phyloP scores from a whole-genome alignment of 2,113 vertebrate genomes.

The Podiceps cristatus region DNA sequence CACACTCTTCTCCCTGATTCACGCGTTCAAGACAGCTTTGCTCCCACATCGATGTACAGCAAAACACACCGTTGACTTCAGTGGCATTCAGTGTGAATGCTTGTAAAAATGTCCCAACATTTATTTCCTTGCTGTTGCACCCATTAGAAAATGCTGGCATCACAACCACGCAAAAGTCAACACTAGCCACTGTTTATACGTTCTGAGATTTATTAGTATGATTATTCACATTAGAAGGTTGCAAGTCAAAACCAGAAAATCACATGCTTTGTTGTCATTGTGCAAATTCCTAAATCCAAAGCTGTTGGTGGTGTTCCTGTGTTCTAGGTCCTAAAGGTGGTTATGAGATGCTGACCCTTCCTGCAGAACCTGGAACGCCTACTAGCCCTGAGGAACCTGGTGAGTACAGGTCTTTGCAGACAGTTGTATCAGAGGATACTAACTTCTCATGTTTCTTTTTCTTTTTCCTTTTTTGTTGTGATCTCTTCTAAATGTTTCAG shows the following conservation, averaged over 20 bases:
- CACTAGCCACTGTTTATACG: not conserved
- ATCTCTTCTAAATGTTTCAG: not conserved
- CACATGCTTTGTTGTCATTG: not conserved
- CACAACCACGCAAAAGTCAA: not conserved
- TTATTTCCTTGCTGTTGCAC: not conserved
- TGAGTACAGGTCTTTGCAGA: constrained; percentile 28
- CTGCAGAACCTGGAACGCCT: constrained; percentile 56
- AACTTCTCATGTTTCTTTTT: not conserved
- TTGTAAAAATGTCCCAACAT: not conserved
- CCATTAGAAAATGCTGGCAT: not conserved
- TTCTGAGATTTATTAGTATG: not conserved
- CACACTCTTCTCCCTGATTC: constrained; percentile 6
- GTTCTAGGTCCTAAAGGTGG: constrained; percentile 59
- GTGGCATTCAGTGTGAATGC: not conserved
- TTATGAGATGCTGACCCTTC: constrained; percentile 58
- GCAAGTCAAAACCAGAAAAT: not conserved
- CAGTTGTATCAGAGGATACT: not conserved
- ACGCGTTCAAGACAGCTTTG: not conserved
- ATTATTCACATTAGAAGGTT: not conserved
- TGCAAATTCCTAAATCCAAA: not conserved
- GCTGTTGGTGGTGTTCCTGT: not conserved
- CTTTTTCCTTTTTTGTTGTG: not conserved
- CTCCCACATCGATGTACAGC: not conserved
- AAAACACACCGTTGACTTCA: not conserved
- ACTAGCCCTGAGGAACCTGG: constrained; percentile 50